A percentile compares a stretch with the other conserved stretches of the same genome.
Evolutionary conservation across 2,113 vertebrate species (phyloP).

Genomic region (Phasianus colchicus): DNA sequence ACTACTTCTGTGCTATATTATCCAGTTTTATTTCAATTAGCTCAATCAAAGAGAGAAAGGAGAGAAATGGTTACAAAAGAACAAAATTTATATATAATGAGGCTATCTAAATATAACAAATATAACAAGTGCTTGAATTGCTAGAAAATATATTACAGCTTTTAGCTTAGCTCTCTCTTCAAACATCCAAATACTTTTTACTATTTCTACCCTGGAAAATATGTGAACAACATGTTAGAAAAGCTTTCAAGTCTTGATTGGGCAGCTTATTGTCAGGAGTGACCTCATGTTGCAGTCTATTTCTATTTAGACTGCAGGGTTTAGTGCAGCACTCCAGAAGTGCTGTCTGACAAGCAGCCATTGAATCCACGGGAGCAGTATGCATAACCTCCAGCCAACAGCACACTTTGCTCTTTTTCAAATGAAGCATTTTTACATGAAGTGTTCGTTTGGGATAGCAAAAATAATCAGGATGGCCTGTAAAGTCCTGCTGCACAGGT

Average conservation of each 20-base stretch:
- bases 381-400: slow-evolving; percentile 73
- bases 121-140: background rate
- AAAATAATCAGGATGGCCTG: slow-evolving; percentile 84
- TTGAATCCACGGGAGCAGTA: slow-evolving; percentile 72
- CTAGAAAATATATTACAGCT: background rate
- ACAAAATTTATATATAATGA: fast-evolving
- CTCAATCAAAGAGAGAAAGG: background rate
- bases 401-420: slow-evolving; percentile 42
- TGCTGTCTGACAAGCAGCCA: slow-evolving; percentile 68
- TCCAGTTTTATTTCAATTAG: background rate
- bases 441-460: slow-evolving; percentile 83
- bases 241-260: slow-evolving; percentile 71
- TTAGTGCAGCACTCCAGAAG: slow-evolving; percentile 87
- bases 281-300: slow-evolving; percentile 78
- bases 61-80: background rate
- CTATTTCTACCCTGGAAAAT: slow-evolving; percentile 7
- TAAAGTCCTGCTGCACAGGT: slow-evolving; percentile 90
- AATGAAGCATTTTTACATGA: slow-evolving; percentile 77
- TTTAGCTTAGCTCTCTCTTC: background rate
- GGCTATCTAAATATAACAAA: background rate
- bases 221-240: slow-evolving; percentile 6
- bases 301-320: slow-evolving; percentile 80
- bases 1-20: background rate
- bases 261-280: slow-evolving; percentile 74
- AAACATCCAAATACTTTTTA: background rate